Percentiles rank a stretch among this genome's conserved stretches.
Conservation (phyloP, 2,888 invertebrate genomes). For the Seira musarum region DNA sequence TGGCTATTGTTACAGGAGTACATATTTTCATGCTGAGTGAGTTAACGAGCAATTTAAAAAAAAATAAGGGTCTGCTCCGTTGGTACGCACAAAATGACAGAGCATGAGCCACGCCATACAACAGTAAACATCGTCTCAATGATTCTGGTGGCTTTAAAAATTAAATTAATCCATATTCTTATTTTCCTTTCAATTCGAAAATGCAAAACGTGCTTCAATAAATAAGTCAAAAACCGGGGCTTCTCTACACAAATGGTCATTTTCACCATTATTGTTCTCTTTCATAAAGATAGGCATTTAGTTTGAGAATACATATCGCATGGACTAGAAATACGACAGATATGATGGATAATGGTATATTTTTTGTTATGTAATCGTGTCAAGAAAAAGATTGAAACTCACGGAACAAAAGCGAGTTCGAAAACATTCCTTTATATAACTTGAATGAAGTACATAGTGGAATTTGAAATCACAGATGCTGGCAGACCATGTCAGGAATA, state of each 20-base stretch:
- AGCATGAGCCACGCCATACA: neutral
- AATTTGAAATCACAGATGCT: neutral
- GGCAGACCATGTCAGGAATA: neutral
- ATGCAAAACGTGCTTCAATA: too few species aligned
- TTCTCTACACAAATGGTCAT: too few species aligned
- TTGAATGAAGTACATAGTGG: constrained; percentile 14
- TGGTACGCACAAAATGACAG: neutral
- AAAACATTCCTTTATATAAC: constrained; percentile 18
- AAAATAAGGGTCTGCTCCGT: neutral
- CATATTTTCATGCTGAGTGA: constrained; percentile 25
- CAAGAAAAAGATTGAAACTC: constrained; percentile 20
- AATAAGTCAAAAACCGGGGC: too few species aligned
- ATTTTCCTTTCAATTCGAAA: too few species aligned
- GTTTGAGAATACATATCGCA: too few species aligned
- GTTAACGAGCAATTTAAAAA: constrained; percentile 37
- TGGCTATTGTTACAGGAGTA: constrained; percentile 18
- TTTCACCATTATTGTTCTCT: too few species aligned
- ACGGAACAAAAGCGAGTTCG: constrained; percentile 23
- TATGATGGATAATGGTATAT: neutral
- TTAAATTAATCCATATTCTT: too few species aligned
- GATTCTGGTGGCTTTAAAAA: too few species aligned
- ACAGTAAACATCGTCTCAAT: neutral
- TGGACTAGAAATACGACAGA: neutral
- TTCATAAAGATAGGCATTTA: too few species aligned
- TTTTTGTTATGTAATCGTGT: constrained; percentile 4